Percentiles rank a stretch among this genome's conserved stretches.
These are phyloP conservation scores for Hyles lineata DNA, from an alignment of 2,888 invertebrate genomes.

Conservation along the genomic window DNA sequence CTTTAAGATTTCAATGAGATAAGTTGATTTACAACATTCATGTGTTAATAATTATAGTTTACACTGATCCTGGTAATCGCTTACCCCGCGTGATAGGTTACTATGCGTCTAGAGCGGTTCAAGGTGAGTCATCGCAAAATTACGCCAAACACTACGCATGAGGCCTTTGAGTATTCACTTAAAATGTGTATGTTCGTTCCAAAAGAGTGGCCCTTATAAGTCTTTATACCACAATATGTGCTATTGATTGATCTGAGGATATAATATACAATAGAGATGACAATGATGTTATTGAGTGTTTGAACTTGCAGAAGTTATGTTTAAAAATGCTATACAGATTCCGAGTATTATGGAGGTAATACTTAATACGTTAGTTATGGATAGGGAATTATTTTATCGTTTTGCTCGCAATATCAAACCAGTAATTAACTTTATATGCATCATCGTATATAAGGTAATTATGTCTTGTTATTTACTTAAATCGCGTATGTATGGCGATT, in stretches of 20 bases:
- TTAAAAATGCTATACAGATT: too few species aligned
- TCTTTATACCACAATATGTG: too few species aligned
- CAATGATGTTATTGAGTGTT: too few species aligned
- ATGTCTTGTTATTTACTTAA: background rate
- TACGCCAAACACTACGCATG: background rate
- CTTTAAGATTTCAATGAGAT: background rate
- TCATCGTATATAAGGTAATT: too few species aligned
- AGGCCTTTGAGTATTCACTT: background rate
- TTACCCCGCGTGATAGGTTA: constrained; percentile 24
- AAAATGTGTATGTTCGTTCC: background rate
- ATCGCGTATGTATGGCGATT: background rate
- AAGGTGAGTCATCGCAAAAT: constrained; percentile 23
- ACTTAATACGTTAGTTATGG: too few species aligned
- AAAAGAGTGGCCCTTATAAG: background rate
- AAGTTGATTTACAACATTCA: constrained; percentile 4
- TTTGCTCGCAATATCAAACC: too few species aligned
- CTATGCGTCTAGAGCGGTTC: constrained; percentile 13
- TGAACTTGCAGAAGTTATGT: too few species aligned
- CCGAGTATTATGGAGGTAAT: too few species aligned
- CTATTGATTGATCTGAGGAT: too few species aligned
- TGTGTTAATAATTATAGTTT: background rate
- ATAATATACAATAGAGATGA: too few species aligned
- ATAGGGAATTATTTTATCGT: too few species aligned
- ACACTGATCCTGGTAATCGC: background rate
- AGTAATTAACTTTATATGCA: too few species aligned